Conservation (phyloP, 2,797 vertebrate genomes). For the Graptemys geographica region DNA sequence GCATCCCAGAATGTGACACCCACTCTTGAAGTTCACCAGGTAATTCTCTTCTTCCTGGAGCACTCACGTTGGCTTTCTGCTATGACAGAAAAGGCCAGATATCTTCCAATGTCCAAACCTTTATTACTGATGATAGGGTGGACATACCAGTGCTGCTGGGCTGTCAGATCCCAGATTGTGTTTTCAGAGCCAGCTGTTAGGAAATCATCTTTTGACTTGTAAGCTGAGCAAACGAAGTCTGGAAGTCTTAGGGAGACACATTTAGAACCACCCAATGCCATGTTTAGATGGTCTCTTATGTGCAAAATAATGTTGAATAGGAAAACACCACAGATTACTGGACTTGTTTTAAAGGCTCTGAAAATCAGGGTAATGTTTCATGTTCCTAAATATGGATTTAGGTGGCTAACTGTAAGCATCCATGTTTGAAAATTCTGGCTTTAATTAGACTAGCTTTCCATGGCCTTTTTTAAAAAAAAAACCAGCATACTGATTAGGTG, state of each 20-base stretch:
- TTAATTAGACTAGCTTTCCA: background rate
- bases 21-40: slow-evolving; percentile 13
- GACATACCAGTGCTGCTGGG: background rate
- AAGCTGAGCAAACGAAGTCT: background rate
- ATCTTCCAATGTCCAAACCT: background rate
- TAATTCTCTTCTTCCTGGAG: slow-evolving; percentile 61
- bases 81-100: slow-evolving; percentile 54
- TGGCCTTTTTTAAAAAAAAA: background rate
- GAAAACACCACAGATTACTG: background rate
- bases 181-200: background rate
- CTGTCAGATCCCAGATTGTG: slow-evolving; percentile 23
- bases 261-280: background rate
- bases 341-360: background rate
- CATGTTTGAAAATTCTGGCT: background rate
- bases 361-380: background rate
- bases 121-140: background rate
- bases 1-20: slow-evolving; percentile 1
- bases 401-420: background rate
- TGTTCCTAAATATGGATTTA: background rate
- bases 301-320: accelerated
- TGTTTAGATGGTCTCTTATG: background rate
- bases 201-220: background rate
- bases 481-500: background rate
- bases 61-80: background rate
- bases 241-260: background rate